Conservation (phyloP, 2,113 vertebrate genomes). For the Elaphurus davidianus region DNA sequence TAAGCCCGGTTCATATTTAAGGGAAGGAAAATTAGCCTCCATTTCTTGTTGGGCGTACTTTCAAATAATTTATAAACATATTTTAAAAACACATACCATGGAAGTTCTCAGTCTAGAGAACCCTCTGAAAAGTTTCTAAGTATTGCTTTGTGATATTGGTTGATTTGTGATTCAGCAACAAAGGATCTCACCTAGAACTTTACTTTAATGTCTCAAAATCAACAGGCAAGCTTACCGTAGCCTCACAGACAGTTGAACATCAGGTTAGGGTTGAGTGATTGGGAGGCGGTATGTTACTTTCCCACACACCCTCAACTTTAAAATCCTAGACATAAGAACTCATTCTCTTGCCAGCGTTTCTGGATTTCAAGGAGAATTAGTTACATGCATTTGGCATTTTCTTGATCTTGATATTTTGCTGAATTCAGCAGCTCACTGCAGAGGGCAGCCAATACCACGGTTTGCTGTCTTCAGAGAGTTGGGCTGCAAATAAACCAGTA, state of each 20-base stretch:
- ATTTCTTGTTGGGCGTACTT: not conserved
- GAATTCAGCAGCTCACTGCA: not conserved
- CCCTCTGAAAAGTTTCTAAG: not conserved
- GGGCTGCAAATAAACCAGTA: not conserved
- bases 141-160: too few relatives aligned
- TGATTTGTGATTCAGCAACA: not conserved
- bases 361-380: not conserved
- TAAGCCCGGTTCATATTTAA: not conserved
- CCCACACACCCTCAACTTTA: not conserved
- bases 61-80: not conserved
- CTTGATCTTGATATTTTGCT: not conserved
- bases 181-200: not conserved
- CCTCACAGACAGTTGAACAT: not conserved
- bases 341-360: not conserved
- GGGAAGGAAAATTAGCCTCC: not conserved
- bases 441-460: not conserved
- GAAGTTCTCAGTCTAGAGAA: not conserved
- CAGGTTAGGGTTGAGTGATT: not conserved
- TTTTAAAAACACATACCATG: not conserved
- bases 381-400: slow-evolving; percentile 17
- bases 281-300: not conserved
- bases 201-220: not conserved
- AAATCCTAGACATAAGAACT: not conserved
- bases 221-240: not conserved
- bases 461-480: not conserved